Evolutionary conservation across 2,888 invertebrate genomes (phyloP).

Genomic region (Coecobrya sp.): DNA sequence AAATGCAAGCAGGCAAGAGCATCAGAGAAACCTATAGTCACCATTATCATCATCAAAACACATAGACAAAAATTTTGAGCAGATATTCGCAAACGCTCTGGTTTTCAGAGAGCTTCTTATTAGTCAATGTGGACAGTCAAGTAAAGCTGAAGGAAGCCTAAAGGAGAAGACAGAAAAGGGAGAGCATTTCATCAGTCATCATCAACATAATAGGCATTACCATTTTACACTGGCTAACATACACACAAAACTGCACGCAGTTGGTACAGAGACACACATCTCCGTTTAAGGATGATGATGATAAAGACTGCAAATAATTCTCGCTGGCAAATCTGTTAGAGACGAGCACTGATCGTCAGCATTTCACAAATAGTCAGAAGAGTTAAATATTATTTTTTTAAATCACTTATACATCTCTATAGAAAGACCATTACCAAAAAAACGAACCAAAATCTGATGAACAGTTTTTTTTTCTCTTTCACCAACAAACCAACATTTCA

Average conservation of each 20-base stretch:
- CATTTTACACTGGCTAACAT: constrained; percentile 57
- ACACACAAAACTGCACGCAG: constrained; percentile 44
- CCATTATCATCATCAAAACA: constrained; percentile 19
- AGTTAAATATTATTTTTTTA: neutral
- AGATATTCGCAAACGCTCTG: constrained; percentile 44
- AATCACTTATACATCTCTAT: neutral
- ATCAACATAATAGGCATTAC: constrained; percentile 70
- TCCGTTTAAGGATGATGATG: constrained; percentile 69
- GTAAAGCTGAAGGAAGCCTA: constrained; percentile 32
- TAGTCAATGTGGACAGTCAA: constrained; percentile 35
- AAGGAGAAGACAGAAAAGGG: constrained; percentile 68
- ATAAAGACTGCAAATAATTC: constrained; percentile 52
- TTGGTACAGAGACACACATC: constrained; percentile 53
- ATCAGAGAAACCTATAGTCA: constrained; percentile 24
- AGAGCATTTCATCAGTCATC: constrained; percentile 71
- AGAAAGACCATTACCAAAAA: constrained; percentile 2
- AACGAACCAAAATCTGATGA: neutral
- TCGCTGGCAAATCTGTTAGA: constrained; percentile 52
- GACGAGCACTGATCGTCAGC: constrained; percentile 38
- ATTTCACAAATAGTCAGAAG: constrained; percentile 26
- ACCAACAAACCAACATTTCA: neutral
- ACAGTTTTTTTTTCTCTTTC: constrained; percentile 10
- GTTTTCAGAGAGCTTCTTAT: constrained; percentile 31
- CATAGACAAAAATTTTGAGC: constrained; percentile 21
- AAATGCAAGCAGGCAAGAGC: too few species aligned